Evolutionary conservation across 2,113 vertebrate genomes (phyloP), one percentile per base, ranked within the genome.

Genomic region (Platichthys stellatus): DNA sequence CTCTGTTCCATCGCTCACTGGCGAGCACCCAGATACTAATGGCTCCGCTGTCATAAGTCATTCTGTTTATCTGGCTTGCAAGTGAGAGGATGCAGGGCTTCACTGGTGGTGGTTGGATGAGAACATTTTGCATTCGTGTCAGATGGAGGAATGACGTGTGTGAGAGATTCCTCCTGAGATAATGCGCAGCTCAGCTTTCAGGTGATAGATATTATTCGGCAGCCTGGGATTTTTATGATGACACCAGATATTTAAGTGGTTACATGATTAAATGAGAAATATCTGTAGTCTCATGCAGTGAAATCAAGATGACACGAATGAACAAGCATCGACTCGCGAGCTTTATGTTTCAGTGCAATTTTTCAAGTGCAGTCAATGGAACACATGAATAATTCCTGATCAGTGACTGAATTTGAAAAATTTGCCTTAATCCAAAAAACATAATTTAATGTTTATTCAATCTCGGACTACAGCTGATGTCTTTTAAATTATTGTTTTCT

Each of bases 21-120:
- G 91, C 84, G 17, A 83, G 69, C 73, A 21, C 11, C 92, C 86
- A 91, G 88, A 86, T 81, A 24, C 67, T 90, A 93, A 94, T 92
- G 90, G 89, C 45, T 86, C n/a, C 74, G 1, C 74, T 78, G 89
- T 88, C 81, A 71, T 81, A 95, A 95, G 92, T 92, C 82, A 89
- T 96, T 81, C 81, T 58, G 38, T 77, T 76, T 40, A 83, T 85
- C 63, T 28, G 51, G 23, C 49, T 54, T 17, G 28, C 26, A 54
- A 80, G 40, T 7, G 63, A 74, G 76, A 77, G 69, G 66, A 62
- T 35, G 58, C 7, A 43, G 0, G 20, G 49, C 51, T 68, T 11
- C 8, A 28, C 14, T 2, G 6, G n/a, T 43, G 65, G 35, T 28
- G 64, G 40, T 10, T 57, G 9, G 69, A 21, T 70, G 45, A 10